Conservation (phyloP, 2,113 vertebrate genomes). For the Mus spicilegus region DNA sequence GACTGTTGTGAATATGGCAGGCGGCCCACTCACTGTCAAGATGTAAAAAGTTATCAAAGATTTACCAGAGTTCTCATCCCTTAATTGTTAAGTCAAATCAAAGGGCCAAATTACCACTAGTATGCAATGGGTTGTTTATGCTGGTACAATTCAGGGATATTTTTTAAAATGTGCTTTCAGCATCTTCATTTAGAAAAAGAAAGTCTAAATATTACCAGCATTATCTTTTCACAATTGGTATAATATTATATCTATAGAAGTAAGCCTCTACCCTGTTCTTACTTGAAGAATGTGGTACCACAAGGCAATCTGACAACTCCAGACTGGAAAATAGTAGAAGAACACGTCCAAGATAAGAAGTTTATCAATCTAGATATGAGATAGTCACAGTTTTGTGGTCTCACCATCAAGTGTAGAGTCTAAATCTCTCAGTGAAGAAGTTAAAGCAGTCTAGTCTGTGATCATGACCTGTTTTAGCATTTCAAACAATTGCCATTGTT, state of each 20-base stretch:
- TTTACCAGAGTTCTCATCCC: constrained; percentile 28
- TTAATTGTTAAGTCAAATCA: constrained; percentile 32
- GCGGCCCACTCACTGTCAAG: neutral
- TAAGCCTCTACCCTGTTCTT: neutral
- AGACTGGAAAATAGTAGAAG: constrained; percentile 25
- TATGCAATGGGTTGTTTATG: constrained; percentile 12
- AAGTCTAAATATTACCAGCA: neutral
- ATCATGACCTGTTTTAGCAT: neutral
- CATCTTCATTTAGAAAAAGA: neutral
- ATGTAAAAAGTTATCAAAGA: neutral
- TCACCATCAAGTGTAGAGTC: neutral
- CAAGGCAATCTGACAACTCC: neutral
- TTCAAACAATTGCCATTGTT: neutral
- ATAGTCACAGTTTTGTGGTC: constrained; percentile 9
- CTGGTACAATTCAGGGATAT: neutral
- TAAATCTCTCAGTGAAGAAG: neutral
- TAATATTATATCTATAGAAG: neutral
- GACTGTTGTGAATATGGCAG: neutral
- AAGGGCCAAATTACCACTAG: neutral
- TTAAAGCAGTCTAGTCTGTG: neutral
- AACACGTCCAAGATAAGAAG: constrained; percentile 7
- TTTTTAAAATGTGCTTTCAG: neutral
- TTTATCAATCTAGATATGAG: neutral
- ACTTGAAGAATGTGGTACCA: neutral
- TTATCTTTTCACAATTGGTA: neutral